Evolutionary conservation across 2,113 vertebrate genomes (phyloP).

Genomic region (Ibidorhyncha struthersii): DNA sequence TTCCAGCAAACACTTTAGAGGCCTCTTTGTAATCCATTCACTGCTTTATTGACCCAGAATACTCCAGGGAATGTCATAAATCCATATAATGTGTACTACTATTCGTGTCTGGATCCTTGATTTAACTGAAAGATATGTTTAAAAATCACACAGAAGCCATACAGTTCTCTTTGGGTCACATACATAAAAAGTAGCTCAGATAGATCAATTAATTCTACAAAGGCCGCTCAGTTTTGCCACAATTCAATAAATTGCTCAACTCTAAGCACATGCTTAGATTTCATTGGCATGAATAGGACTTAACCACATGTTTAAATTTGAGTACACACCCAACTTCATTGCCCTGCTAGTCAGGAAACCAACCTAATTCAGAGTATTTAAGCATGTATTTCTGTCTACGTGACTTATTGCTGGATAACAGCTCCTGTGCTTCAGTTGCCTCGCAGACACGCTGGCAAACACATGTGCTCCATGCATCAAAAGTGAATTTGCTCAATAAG

Average conservation of each 20-base stretch:
- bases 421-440: neutral
- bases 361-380: neutral
- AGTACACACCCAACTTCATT: neutral
- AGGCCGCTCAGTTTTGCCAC: neutral
- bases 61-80: constrained; percentile 49
- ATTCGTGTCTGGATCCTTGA: neutral
- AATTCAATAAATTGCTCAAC: neutral
- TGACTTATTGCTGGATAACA: neutral
- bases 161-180: neutral
- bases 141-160: neutral
- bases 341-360: neutral
- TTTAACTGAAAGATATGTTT: neutral
- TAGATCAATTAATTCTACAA: constrained; percentile 39
- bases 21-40: constrained; percentile 42
- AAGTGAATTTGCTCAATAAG: neutral
- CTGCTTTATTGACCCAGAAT: constrained; percentile 33
- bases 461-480: neutral
- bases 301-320: neutral
- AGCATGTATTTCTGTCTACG: neutral
- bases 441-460: neutral
- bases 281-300: neutral
- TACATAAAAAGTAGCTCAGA: neutral
- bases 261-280: neutral
- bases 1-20: constrained; percentile 52
- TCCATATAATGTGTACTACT: constrained; percentile 9